Percentiles rank a stretch among this genome's conserved stretches.
Conservation (phyloP, 2,797 vertebrate species). For the Xenopus petersii region DNA sequence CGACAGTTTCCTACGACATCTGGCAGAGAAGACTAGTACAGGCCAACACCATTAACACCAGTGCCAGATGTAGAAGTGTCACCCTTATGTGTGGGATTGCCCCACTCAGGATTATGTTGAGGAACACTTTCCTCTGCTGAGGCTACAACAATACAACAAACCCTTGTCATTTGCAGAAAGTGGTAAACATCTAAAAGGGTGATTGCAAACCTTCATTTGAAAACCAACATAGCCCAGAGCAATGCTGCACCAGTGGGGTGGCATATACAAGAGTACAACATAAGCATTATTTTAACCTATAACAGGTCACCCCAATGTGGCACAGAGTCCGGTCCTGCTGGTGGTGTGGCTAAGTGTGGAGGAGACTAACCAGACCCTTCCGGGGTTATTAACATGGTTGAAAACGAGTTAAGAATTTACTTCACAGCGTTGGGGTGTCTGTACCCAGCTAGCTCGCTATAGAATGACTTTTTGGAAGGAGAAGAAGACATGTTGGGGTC, state of each 20-base stretch:
- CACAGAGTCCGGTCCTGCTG: not conserved
- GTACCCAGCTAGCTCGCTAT: not conserved
- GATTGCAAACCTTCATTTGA: conserved; percentile 15
- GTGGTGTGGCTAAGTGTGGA: not conserved
- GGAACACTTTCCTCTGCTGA: conserved; percentile 7
- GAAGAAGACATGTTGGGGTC: conserved; percentile 23
- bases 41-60: conserved; percentile 80
- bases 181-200: conserved; percentile 18
- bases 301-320: conserved; percentile 4
- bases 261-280: conserved; percentile 9
- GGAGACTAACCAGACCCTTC: not conserved
- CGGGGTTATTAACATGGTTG: not conserved
- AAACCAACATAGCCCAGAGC: conserved; percentile 21
- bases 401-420: conserved; percentile 35
- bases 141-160: conserved; percentile 14
- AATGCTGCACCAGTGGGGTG: conserved; percentile 5
- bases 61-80: conserved; percentile 42
- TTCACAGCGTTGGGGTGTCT: not conserved
- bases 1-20: conserved; percentile 84
- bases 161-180: conserved; percentile 17
- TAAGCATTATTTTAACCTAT: conserved; percentile 42
- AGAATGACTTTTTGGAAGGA: conserved; percentile 24
- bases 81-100: not conserved
- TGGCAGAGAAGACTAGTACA: conserved; percentile 81
- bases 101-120: conserved; percentile 3